Evolutionary conservation across 92 coral and sea anemone species (phyloP).

Genomic region (Palythoa grandis): DNA sequence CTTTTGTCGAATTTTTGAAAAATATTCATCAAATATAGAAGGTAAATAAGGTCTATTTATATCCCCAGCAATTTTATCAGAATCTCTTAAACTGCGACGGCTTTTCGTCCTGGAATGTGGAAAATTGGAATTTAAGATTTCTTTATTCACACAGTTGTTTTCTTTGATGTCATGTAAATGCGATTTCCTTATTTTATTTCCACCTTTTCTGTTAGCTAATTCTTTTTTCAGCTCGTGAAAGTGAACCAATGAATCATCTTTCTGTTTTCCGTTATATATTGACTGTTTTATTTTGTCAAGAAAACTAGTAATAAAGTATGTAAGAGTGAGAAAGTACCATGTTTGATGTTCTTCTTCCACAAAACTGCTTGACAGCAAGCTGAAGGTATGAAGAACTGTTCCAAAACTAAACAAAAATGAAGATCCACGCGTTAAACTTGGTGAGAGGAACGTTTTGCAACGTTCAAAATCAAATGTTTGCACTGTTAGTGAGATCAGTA

Average conservation of each 20-base stretch:
- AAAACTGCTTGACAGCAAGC: constrained; percentile 91
- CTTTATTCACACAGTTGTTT: background rate
- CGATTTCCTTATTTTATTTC: background rate
- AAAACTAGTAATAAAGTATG: constrained; percentile 66
- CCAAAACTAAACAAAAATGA: constrained; percentile 43
- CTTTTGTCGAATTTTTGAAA: background rate
- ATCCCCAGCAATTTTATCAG: background rate
- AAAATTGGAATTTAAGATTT: background rate
- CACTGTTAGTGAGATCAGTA: constrained; percentile 16
- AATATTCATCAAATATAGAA: background rate
- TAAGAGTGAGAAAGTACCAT: constrained; percentile 81
- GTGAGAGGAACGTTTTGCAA: background rate
- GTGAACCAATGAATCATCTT: background rate
- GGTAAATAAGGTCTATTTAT: background rate
- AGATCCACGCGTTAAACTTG: constrained; percentile 38
- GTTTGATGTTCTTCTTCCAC: constrained; percentile 98
- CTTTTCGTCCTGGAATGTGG: background rate
- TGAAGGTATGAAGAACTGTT: constrained; percentile 67
- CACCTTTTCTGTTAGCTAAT: background rate
- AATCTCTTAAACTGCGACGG: background rate
- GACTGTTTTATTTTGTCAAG: constrained; percentile 16
- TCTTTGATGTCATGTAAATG: background rate
- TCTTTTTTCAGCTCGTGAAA: background rate
- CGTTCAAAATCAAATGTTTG: background rate
- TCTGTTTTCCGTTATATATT: background rate